phyloP scores from a whole-genome alignment of 2,797 vertebrate genomes.

The Pteronotus mesoamericanus region DNA sequence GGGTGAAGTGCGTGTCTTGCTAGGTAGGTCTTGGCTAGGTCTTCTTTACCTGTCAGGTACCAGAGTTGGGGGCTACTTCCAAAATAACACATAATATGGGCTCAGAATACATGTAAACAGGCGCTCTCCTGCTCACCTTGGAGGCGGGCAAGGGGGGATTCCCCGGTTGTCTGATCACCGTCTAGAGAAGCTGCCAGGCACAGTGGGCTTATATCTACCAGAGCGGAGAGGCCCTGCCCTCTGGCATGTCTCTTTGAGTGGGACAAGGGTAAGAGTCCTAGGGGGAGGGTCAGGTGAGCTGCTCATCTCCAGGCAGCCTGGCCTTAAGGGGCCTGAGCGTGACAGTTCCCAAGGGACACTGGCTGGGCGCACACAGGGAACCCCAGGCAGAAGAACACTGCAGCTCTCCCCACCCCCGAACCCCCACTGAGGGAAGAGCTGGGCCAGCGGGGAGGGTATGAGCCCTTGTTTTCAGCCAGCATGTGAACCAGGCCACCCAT shows the following conservation, averaged over 20 bases:
- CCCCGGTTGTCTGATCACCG: not conserved
- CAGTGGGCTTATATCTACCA: no score
- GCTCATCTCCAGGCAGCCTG: not conserved
- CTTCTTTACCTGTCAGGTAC: not conserved
- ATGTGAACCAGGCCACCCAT: not conserved
- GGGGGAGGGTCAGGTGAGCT: fast-evolving
- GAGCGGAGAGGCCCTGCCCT: fast-evolving
- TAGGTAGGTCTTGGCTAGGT: not conserved
- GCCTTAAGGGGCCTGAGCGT: fast-evolving
- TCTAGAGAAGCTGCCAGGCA: not conserved
- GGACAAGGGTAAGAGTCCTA: not conserved
- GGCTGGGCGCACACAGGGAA: fast-evolving
- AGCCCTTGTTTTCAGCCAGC: no score
- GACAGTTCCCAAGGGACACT: fast-evolving
- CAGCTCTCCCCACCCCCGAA: no score
- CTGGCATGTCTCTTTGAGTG: not conserved
- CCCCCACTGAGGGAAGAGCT: not conserved
- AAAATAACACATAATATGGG: not conserved
- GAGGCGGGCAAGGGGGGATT: fast-evolving
- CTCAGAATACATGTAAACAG: not conserved
- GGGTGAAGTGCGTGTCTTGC: not conserved
- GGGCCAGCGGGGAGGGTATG: fast-evolving
- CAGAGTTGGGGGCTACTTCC: not conserved
- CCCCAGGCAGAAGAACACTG: fast-evolving
- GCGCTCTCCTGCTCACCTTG: no score